phyloP scores from a whole-genome alignment of 2,888 invertebrate species.

The Cephus spinipes region DNA sequence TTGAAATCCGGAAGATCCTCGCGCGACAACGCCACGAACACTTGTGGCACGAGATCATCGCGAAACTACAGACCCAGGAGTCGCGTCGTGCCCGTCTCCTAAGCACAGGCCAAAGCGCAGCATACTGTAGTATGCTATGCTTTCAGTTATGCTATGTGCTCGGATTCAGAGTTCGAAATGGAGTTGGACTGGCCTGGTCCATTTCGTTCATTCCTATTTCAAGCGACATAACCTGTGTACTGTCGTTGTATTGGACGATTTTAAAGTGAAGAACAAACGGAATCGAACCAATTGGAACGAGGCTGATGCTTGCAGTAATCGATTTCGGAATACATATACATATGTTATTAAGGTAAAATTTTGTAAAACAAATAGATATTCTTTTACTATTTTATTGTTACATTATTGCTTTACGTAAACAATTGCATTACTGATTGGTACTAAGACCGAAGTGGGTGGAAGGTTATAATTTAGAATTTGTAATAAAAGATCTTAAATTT shows the following conservation, averaged over 20 bases:
- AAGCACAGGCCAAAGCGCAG: constrained; percentile 5
- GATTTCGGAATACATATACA: background rate
- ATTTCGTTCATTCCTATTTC: background rate
- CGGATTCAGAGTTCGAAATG: background rate
- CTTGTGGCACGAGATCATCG: constrained; percentile 51
- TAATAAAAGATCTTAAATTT: too few relatives aligned
- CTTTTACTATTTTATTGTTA: background rate
- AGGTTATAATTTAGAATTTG: background rate
- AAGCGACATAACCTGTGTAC: background rate
- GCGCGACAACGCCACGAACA: constrained; percentile 58
- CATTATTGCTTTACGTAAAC: background rate
- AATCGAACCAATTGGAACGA: background rate
- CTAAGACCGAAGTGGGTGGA: background rate
- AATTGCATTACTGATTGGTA: background rate
- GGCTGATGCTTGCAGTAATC: background rate
- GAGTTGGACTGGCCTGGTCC: background rate
- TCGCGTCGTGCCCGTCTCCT: constrained; percentile 22
- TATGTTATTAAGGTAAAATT: background rate
- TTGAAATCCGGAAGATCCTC: constrained; percentile 37
- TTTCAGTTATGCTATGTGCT: background rate
- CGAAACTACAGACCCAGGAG: constrained; percentile 33
- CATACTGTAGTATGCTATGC: background rate
- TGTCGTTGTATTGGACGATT: background rate
- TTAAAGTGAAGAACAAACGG: background rate
- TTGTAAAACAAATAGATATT: background rate